Percentiles rank a stretch among this genome's conserved stretches.
Evolutionary conservation across 2,113 vertebrate species (phyloP).

Genomic region (Centropristis striata): DNA sequence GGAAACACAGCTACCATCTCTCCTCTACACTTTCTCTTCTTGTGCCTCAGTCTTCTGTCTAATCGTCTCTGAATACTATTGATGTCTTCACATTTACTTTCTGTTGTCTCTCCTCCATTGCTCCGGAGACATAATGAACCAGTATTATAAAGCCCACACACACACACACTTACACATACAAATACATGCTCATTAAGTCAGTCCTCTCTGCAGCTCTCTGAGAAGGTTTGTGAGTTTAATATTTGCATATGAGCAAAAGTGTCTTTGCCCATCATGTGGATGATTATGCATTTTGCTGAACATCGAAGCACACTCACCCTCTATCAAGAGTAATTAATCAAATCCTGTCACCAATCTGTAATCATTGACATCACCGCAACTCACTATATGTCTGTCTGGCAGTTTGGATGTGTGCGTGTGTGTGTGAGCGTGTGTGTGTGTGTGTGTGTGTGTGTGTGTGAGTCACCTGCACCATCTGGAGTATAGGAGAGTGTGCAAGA

Average conservation of each 20-base stretch:
- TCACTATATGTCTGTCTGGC: conserved; percentile 75
- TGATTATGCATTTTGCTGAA: conserved; percentile 69
- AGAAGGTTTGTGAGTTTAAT: conserved; percentile 30
- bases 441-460: conserved; percentile 52
- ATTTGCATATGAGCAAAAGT: conserved; percentile 40
- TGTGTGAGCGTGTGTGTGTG: conserved; percentile 22
- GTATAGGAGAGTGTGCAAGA: conserved; percentile 69
- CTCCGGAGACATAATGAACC: conserved; percentile 23
- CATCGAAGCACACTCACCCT: conserved; percentile 46
- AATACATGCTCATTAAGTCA: neutral
- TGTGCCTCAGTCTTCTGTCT: neutral
- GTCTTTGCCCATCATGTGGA: conserved; percentile 45
- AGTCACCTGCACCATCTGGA: conserved; percentile 86
- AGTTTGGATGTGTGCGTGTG: conserved; percentile 51
- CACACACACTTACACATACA: neutral
- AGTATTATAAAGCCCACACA: neutral
- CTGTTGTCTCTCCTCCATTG: neutral
- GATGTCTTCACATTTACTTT: conserved; percentile 6
- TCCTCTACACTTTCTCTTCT: neutral
- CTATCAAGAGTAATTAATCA: conserved; percentile 85
- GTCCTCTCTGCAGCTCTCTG: conserved; percentile 10
- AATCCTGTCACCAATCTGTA: conserved; percentile 81
- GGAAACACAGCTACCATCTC: neutral
- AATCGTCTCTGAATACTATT: no score
- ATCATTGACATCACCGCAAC: conserved; percentile 80